Percentiles rank a stretch among this genome's conserved stretches.
These are phyloP conservation scores for Benthosema pterotum DNA, from an alignment of 2,797 vertebrate genomes.

Conservation along the genomic window DNA sequence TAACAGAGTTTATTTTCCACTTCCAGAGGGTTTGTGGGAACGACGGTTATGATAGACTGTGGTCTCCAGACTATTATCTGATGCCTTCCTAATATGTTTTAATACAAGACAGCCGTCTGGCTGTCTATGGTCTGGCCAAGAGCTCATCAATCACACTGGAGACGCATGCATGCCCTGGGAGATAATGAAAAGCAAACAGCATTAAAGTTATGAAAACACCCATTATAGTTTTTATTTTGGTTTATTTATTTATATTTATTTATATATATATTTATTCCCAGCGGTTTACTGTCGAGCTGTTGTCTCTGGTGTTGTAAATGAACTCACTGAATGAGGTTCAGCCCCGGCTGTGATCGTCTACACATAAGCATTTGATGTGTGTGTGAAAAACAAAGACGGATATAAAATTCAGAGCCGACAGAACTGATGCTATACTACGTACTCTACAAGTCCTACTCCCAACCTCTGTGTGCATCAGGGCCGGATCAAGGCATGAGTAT, in stretches of 20 bases:
- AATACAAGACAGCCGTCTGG: slow-evolving; percentile 22
- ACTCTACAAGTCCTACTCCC: too few relatives aligned
- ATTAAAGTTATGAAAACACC: slow-evolving; percentile 38
- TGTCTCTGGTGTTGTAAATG: slow-evolving; percentile 39
- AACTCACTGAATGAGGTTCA: slow-evolving; percentile 36
- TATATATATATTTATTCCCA: slow-evolving; percentile 11
- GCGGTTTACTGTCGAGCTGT: slow-evolving; percentile 40
- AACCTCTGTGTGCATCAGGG: too few relatives aligned
- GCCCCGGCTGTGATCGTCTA: slow-evolving; percentile 63
- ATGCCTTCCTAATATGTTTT: slow-evolving; percentile 31
- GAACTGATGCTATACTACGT: too few relatives aligned
- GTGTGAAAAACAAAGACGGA: slow-evolving; percentile 45
- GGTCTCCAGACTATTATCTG: slow-evolving; percentile 37
- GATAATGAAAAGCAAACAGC: slow-evolving; percentile 46
- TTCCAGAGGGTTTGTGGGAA: slow-evolving; percentile 15
- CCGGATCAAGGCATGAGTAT: too few relatives aligned
- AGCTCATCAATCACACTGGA: slow-evolving; percentile 26
- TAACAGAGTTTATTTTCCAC: not conserved
- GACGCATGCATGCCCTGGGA: slow-evolving; percentile 25
- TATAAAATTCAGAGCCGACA: too few relatives aligned
- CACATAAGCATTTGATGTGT: slow-evolving; percentile 68
- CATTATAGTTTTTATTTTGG: slow-evolving; percentile 32
- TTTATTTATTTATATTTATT: too few relatives aligned
- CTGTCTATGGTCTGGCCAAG: slow-evolving; percentile 17
- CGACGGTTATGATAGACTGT: slow-evolving; percentile 20